These are phyloP conservation scores for Magallana gigas DNA, from an alignment of 1,140 invertebrate species.

Conservation along the genomic window DNA sequence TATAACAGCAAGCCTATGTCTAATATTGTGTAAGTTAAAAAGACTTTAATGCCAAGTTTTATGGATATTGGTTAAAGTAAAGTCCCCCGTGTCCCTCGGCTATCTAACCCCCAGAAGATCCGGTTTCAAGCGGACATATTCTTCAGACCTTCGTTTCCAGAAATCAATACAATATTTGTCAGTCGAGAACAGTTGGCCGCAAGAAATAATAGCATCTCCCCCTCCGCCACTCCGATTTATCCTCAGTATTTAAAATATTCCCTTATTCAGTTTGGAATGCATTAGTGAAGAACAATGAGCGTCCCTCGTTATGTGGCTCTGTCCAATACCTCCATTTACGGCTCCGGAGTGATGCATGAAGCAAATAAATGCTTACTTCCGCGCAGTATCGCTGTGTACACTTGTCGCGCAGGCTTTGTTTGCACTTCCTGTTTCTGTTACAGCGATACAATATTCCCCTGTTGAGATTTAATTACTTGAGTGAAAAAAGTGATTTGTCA, in stretches of 20 bases:
- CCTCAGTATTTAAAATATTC: neutral
- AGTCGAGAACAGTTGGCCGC: neutral
- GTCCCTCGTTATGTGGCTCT: no score
- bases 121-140: neutral
- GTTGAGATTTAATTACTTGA: no score
- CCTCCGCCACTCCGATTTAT: conserved; percentile 22
- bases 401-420: no score
- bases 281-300: neutral
- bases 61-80: neutral
- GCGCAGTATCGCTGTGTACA: no score
- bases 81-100: neutral
- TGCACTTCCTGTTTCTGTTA: no score
- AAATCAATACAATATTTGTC: conserved; percentile 36
- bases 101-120: conserved; percentile 9
- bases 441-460: no score
- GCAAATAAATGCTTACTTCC: no score
- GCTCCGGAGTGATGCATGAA: no score
- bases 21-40: no score
- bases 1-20: no score
- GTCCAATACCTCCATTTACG: no score
- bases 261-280: neutral
- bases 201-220: neutral
- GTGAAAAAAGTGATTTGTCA: no score
- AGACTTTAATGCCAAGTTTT: neutral
- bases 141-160: neutral